A percentile compares a stretch with the other conserved stretches of the same genome.
phyloP scores from a whole-genome alignment of 1,140 invertebrate genomes.

The Aphelenchoides besseyi region DNA sequence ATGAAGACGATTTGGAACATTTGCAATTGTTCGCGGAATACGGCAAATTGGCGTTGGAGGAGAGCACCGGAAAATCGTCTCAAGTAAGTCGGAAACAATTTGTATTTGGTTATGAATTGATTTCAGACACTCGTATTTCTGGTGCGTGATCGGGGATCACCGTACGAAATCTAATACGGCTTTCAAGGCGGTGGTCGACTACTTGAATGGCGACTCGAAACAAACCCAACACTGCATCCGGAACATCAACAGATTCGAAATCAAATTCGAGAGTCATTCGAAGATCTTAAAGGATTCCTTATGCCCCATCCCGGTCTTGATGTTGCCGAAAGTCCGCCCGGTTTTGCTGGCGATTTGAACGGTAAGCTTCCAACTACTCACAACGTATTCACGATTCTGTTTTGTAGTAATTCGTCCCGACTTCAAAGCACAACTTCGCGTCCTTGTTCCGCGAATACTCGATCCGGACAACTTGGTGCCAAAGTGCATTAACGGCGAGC shows the following conservation, averaged over 20 bases:
- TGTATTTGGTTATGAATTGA: neutral
- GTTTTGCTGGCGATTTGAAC: slow-evolving; percentile 80
- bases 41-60: slow-evolving; percentile 84
- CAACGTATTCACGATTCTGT: slow-evolving; percentile 7
- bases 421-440: slow-evolving; percentile 80
- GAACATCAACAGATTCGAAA: slow-evolving; percentile 86
- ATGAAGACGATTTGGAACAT: slow-evolving; percentile 68
- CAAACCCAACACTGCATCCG: slow-evolving; percentile 78
- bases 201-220: slow-evolving; percentile 77
- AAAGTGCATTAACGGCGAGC: slow-evolving; percentile 90
- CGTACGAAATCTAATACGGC: slow-evolving; percentile 91
- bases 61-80: slow-evolving; percentile 82
- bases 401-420: slow-evolving; percentile 81
- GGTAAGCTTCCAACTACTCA: slow-evolving; percentile 65
- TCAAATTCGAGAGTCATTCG: slow-evolving; percentile 90
- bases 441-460: slow-evolving; percentile 82
- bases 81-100: slow-evolving; percentile 65
- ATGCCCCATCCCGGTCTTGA: slow-evolving; percentile 95
- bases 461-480: slow-evolving; percentile 84
- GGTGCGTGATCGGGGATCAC: slow-evolving; percentile 95
- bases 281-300: slow-evolving; percentile 88
- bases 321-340: slow-evolving; percentile 86
- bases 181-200: slow-evolving; percentile 80
- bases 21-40: slow-evolving; percentile 87
- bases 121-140: slow-evolving; percentile 83